Base-by-base conservation (phyloP, 2,113 vertebrate genomes). In the Trichomycterus rosablanca region DNA sequence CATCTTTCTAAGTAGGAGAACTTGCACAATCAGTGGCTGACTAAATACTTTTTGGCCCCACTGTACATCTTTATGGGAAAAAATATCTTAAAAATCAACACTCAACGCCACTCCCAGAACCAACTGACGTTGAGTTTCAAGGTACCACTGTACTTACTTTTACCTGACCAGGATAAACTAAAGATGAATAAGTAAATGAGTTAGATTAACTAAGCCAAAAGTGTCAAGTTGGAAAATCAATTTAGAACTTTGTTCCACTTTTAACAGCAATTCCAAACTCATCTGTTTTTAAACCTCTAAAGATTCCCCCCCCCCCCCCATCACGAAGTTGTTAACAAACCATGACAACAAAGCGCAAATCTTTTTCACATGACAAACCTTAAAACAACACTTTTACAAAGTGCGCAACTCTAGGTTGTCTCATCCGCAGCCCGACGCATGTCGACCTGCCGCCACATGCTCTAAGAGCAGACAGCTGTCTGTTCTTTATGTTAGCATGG, bases 381-480 rank as follows among this genome's bases (percentile, higher is more conserved):
- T 32, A 63, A 34, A 63, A 53, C 37, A 53, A 44, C 24, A 52
- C 49, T 28, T 43, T 22, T 15, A 40, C 59, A 61, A 52, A 63
- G 59, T n/a, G n/a, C n/a, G n/a, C n/a, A n/a, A 30, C 48, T 63
- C 18, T 37, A 30, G 48, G 14, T 40, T 62, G 39, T 42, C 59
- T 28, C 16, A 24, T 42, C 28, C 19, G 26, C 43, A 15, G n/a
- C 43, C 40, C 18, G n/a, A 48, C 30, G 4, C 30, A 24, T 30
- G 11, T 49, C 4, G 20, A 61, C 32, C 35, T 51, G 59, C 28
- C 45, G 49, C 11, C 15, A 50, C 34, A 35, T 23, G 49, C 28
- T 26, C 39, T 46, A 70, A 67, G 66, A 75, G 70, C 76, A 59
- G 66, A 59, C 73, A 76, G 73, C 72, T 79, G 80, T 74, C 74